Conservation (phyloP, 2,797 vertebrate genomes). For the Gallinago nigripennis region DNA sequence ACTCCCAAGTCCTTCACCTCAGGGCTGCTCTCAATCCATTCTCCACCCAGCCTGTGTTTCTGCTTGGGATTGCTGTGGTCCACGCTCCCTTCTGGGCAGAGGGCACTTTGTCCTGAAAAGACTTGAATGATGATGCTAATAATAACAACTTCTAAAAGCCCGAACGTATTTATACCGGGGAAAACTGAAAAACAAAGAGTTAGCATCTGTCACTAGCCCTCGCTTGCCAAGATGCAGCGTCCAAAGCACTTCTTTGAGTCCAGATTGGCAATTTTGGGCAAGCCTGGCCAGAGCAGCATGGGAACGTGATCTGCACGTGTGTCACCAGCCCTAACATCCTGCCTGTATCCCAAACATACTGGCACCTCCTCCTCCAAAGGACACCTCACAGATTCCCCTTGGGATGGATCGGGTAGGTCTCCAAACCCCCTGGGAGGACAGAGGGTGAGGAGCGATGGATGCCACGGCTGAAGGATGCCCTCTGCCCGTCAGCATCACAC, state of each 20-base stretch:
- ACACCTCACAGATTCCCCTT: neutral
- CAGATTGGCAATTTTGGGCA: neutral
- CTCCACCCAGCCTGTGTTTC: neutral
- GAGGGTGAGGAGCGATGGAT: neutral
- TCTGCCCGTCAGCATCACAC: neutral
- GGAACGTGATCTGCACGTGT: rapidly evolving
- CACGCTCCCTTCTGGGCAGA: neutral
- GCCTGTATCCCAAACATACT: rapidly evolving
- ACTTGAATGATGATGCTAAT: neutral
- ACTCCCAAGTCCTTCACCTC: neutral
- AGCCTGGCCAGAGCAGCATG: neutral
- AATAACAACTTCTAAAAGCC: conserved; percentile 24
- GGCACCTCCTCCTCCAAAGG: neutral
- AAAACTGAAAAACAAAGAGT: conserved; percentile 37
- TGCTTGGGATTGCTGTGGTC: neutral
- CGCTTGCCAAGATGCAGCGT: conserved; percentile 31
- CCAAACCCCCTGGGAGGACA: rapidly evolving
- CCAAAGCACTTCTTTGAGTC: neutral
- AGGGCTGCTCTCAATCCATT: neutral
- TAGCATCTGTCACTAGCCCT: conserved; percentile 43
- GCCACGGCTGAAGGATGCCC: neutral
- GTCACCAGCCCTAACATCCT: neutral
- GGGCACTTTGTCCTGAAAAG: neutral
- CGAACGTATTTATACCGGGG: neutral
- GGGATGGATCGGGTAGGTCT: neutral